Base-by-base conservation (phyloP, 2,888 invertebrate genomes). In the Mycalesis mineus region DNA sequence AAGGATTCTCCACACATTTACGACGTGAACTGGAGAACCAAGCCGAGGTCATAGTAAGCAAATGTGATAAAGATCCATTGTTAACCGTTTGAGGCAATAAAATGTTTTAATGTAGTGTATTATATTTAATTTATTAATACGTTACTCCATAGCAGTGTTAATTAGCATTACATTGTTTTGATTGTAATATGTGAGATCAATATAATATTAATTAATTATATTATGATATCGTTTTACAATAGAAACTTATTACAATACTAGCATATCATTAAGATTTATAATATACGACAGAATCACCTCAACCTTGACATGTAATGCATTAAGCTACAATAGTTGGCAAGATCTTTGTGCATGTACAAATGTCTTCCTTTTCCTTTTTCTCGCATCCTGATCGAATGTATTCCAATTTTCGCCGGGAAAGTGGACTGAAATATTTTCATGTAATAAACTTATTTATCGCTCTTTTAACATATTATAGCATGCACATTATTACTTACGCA, bases 61-160 rank as follows among this genome's bases (percentile, higher is more conserved):
- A 92, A 70, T 77, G 80, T 41, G 97, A 97, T 81, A 90, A 82
- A 66, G 97, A 97, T 88, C 97, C 97, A 0, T 79, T 97, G 48
- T 84, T 83, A 62, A 94, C 94, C 47, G 91, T 94, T 15, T 95
- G 82, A 91, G 55, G 50, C 52, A 54, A 57, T 58, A 45, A 61
- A 69, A 55, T 54, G 61, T 58, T 39, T 0, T 47, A 44, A 42
- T 31, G 42, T 36, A 58, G 42, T 55, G 28, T 47, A 45, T 54
- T 45, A 55, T 58, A 56, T 59, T 64, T 65, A 60, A 65, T 65
- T 67, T 59, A 61, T 62, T 67, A 61, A 58, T 60, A 55, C 51
- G 55, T 65, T 65, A 68, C 56, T 52, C 31, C 58, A 61, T 62
- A 67, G 57, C 59, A 63, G 53, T 63, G 60, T 69, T 67, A 67